Percentiles rank a stretch among this genome's conserved stretches.
These are phyloP conservation scores for Capreolus pygargus DNA, from an alignment of 2,113 vertebrate species.

Conservation along the genomic window DNA sequence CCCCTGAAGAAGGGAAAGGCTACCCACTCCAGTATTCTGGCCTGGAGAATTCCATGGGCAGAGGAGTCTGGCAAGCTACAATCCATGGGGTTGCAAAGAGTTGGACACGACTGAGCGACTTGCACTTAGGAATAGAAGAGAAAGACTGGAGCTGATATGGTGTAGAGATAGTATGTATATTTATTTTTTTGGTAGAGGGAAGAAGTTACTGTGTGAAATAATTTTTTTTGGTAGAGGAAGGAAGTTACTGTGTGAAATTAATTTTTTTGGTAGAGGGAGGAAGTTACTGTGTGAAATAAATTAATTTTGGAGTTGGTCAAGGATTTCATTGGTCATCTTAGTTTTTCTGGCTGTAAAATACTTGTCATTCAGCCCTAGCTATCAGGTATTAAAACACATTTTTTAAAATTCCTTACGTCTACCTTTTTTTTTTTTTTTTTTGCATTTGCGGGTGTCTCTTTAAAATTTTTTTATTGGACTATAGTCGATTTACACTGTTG, in stretches of 20 bases:
- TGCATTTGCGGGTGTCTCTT: neutral
- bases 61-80: neutral
- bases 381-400: neutral
- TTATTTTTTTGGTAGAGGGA: neutral
- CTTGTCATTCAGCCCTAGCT: neutral
- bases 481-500: neutral
- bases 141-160: neutral
- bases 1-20: neutral
- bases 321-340: neutral
- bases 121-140: neutral
- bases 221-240: neutral
- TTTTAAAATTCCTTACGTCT: neutral
- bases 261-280: neutral
- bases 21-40: neutral
- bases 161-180: neutral
- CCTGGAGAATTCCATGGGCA: neutral
- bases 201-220: neutral
- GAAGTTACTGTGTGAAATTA: neutral
- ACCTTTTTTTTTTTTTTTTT: neutral
- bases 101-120: neutral
- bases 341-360: neutral
- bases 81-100: neutral
- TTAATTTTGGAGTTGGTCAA: neutral
- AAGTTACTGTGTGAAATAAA: neutral
- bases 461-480: neutral